phyloP scores from a whole-genome alignment of 2,888 invertebrate species.

The Apotomis betuletana region DNA sequence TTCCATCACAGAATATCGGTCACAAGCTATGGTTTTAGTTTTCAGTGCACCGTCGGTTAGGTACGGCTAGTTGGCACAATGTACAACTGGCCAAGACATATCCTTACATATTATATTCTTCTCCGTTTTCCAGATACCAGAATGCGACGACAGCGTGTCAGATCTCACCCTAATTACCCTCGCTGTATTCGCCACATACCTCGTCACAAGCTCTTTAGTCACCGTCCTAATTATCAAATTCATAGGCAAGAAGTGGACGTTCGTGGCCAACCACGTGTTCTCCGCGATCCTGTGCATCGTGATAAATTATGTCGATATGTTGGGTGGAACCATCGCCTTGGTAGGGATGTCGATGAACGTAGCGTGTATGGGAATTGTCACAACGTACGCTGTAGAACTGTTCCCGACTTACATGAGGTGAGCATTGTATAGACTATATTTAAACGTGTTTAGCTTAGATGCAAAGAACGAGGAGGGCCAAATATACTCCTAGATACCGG shows the following conservation, averaged over 20 bases:
- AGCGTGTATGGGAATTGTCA: slow-evolving; percentile 24
- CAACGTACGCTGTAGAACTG: slow-evolving; percentile 27
- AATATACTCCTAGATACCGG: too few relatives aligned
- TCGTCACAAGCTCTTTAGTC: slow-evolving; percentile 6
- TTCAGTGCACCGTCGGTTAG: too few relatives aligned
- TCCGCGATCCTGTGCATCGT: not conserved
- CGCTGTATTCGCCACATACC: slow-evolving; percentile 13
- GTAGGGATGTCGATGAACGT: slow-evolving; percentile 19
- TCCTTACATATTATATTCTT: not conserved
- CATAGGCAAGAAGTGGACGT: slow-evolving; percentile 37
- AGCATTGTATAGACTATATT: not conserved
- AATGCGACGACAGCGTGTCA: slow-evolving; percentile 25
- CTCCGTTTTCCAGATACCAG: slow-evolving; percentile 12
- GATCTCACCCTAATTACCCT: slow-evolving; percentile 12
- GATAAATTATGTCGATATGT: slow-evolving; percentile 9
- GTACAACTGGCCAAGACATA: too few relatives aligned
- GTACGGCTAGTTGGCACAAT: too few relatives aligned
- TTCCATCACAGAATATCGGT: too few relatives aligned
- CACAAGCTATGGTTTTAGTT: too few relatives aligned
- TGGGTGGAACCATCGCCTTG: slow-evolving; percentile 7
- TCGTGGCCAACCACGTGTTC: slow-evolving; percentile 15
- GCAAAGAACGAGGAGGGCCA: too few relatives aligned
- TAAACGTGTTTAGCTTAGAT: too few relatives aligned
- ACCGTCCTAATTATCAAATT: slow-evolving; percentile 12
- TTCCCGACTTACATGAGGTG: slow-evolving; percentile 38